Evolutionary conservation across 2,797 vertebrate species (phyloP).

Genomic region (Psittacula echo): DNA sequence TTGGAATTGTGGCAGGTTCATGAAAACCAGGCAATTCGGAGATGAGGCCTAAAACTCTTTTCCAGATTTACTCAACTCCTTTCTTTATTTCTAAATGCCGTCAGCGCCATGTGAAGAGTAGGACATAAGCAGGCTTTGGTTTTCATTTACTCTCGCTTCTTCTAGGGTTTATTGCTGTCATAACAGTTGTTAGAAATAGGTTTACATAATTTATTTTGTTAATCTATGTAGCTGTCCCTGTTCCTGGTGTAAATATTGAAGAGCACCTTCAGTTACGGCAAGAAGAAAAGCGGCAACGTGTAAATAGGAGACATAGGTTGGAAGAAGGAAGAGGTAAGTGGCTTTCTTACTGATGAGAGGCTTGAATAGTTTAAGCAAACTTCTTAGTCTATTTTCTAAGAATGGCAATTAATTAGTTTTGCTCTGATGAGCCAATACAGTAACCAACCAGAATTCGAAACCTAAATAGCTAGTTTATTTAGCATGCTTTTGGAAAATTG

Average conservation of each 20-base stretch:
- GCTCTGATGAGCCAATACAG: background rate
- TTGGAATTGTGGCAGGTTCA: background rate
- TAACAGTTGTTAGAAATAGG: background rate
- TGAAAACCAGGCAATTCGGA: background rate
- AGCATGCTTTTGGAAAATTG: background rate
- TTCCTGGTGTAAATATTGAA: conserved; percentile 98
- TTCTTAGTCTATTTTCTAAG: background rate
- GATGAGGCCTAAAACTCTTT: background rate
- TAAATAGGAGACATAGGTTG: conserved; percentile 93
- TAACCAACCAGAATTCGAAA: background rate
- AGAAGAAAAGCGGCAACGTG: conserved; percentile 96
- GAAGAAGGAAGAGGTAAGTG: conserved; percentile 96
- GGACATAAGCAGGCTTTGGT: background rate
- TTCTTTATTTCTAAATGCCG: background rate
- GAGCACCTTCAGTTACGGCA: conserved; percentile 97
- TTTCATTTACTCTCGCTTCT: background rate
- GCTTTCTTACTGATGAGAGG: background rate
- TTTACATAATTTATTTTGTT: background rate
- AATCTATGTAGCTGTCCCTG: conserved; percentile 90
- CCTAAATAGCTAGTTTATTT: background rate
- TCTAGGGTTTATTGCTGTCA: background rate
- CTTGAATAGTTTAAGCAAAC: background rate
- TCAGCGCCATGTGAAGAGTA: background rate
- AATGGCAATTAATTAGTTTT: background rate
- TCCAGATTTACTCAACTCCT: background rate